Base-by-base conservation (phyloP, 2,888 invertebrate genomes). In the Cotesia congregata region DNA sequence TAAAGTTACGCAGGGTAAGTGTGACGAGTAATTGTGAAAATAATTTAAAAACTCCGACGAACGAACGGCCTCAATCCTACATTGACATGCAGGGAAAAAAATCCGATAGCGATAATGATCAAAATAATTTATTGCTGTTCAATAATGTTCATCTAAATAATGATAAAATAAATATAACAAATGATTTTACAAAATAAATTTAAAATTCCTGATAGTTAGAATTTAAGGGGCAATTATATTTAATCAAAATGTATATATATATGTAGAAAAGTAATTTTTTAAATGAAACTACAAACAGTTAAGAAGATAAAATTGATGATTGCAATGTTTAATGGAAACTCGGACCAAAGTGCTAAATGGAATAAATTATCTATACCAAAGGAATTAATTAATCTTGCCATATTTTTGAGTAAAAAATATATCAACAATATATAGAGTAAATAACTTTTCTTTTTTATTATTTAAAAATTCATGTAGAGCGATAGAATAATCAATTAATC, bases 1-100 rank as follows among this genome's bases (percentile, higher is more conserved):
- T 89, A 65, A 87, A 86, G 77, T 73, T 87, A 38, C 80, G 88
- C 12, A 85, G 85, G 72, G 72, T 78, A 5, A 87, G 87, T 77
- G 82, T 86, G 0, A 81, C 85, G 7, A 88, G 87, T 72, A 85
- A 83, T 77, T 86, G 86, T 77, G 88, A 88, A 64, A 89, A 89
- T 78, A 86, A 88, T 61, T 67, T 86, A 5, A 83, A 79, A 64
- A 84, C 83, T 9, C 82, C 85, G 59, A 80, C 81, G 1, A 83
- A 81, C 71, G 84, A 82, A 38, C 83, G 86, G 20, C 86, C 86
- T 0, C 87, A 87, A 60, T 88, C 88, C 3, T 89, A 89, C 73
- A 86, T 89, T 69, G 88, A 89, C 68, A 89, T 89, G 89, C 85
- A 87, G 64, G 87, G 87, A 0, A 85, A 80, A 40, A 68, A 72